Conservation (phyloP, 1,140 invertebrate species). For the Mycetomoellerius zeteki region DNA sequence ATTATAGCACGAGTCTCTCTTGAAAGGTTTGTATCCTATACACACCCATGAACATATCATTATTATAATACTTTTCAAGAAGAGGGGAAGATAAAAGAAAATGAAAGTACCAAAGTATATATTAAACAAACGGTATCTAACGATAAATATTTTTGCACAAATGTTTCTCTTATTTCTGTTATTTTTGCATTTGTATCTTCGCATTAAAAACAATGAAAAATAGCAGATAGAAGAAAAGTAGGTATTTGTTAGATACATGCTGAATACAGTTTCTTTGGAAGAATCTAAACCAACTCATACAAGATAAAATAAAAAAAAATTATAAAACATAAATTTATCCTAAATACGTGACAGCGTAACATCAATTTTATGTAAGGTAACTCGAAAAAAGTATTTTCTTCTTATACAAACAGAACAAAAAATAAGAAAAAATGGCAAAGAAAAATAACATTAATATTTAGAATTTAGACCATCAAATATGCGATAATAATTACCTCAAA, state of each 20-base stretch:
- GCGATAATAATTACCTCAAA: constrained; percentile 65
- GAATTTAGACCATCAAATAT: constrained; percentile 68
- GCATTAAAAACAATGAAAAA: background rate
- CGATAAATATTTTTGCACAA: background rate
- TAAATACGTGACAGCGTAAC: background rate
- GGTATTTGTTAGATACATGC: background rate
- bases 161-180: background rate
- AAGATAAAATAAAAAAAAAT: background rate
- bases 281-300: background rate
- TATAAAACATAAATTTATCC: background rate
- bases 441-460: constrained; percentile 72
- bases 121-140: background rate
- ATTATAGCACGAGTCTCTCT: constrained; percentile 13
- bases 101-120: background rate
- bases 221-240: background rate
- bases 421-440: background rate
- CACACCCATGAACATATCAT: constrained; percentile 2
- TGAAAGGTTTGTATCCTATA: constrained; percentile 9
- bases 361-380: background rate
- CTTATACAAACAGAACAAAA: background rate
- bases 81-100: background rate
- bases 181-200: background rate
- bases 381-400: background rate
- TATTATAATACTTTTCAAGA: constrained; percentile 37
- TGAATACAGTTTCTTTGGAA: background rate